Conservation (phyloP, 2,113 vertebrate genomes). For the Opisthocomus hoazin region DNA sequence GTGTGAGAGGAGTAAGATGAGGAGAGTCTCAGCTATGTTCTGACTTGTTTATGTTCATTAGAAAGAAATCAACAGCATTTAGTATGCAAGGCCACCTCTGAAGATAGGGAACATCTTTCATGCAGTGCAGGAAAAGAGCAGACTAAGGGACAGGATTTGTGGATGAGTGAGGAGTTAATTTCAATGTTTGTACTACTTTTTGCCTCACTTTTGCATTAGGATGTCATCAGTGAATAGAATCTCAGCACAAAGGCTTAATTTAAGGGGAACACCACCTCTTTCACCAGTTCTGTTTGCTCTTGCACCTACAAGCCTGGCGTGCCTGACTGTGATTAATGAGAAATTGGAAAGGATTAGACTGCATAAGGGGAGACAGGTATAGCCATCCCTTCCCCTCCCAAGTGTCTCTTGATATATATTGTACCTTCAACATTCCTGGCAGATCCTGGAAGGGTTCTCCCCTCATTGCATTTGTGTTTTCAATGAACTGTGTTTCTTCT, state of each 20-base stretch:
- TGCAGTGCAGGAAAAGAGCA: neutral
- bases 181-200: neutral
- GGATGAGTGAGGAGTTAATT: neutral
- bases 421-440: neutral
- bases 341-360: neutral
- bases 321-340: neutral
- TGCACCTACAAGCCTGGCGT: neutral
- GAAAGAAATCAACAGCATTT: constrained; percentile 11
- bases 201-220: neutral
- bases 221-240: neutral
- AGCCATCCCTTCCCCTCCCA: neutral
- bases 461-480: neutral
- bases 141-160: neutral
- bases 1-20: neutral
- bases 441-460: neutral
- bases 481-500: neutral
- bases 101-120: neutral
- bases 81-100: neutral
- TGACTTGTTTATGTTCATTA: neutral
- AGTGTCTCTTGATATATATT: neutral
- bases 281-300: neutral
- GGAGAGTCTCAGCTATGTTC: neutral
- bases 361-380: neutral
- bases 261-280: neutral
- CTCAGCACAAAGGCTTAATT: neutral